Conservation (phyloP, 2,797 vertebrate species). For the Syndactyla subalaris region DNA sequence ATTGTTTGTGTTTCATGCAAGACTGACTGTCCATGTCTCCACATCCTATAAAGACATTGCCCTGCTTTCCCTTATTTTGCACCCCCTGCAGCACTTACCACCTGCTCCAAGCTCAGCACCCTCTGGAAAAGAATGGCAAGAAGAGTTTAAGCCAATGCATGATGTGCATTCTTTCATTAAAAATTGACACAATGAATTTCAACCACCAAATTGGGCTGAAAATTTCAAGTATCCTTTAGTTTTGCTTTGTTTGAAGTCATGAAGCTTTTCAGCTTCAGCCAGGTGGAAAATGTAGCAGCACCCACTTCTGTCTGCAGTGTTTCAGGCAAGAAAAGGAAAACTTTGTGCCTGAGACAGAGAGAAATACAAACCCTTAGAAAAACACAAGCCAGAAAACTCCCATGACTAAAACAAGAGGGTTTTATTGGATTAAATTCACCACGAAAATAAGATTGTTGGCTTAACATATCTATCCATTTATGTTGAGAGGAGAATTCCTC, state of each 20-base stretch:
- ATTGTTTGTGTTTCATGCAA: background rate
- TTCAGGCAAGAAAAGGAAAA: background rate
- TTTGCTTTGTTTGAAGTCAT: background rate
- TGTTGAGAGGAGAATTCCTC: background rate
- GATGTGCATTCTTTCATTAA: background rate
- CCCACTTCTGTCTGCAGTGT: background rate
- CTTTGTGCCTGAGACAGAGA: background rate
- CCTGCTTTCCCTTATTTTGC: background rate
- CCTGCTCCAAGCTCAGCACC: background rate
- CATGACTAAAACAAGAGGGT: background rate
- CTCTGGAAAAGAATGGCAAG: background rate
- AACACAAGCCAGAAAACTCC: background rate
- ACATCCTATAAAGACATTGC: no score
- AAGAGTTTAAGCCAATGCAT: background rate
- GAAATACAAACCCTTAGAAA: background rate
- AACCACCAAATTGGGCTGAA: background rate
- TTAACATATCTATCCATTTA: constrained; percentile 9
- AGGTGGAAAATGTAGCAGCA: background rate
- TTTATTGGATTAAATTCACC: constrained; percentile 32
- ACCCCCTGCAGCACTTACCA: background rate
- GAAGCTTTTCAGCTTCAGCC: background rate
- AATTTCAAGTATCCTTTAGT: background rate
- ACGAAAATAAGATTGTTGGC: background rate
- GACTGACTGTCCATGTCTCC: background rate
- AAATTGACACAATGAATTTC: background rate